These are phyloP conservation scores for Tokudaia muenninki DNA, from an alignment of 2,797 vertebrate genomes.

Conservation along the genomic window DNA sequence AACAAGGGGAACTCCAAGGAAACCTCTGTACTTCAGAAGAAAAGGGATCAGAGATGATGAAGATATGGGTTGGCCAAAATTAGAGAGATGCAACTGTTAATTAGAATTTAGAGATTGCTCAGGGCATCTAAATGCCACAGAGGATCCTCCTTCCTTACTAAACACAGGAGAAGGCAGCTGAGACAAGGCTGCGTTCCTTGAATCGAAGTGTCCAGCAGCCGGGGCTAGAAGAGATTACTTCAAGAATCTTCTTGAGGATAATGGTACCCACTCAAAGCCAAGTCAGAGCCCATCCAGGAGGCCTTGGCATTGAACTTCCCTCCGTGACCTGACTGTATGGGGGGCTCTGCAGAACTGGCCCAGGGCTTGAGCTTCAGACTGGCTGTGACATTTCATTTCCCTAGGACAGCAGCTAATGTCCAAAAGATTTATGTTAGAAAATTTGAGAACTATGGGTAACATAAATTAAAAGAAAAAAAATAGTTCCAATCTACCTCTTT, in stretches of 20 bases:
- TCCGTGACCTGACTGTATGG: too few relatives aligned
- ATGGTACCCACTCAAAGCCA: neutral
- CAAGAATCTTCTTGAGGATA: too few relatives aligned
- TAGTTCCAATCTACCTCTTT: neutral
- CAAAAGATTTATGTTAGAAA: slow-evolving; percentile 1
- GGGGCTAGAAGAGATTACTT: neutral
- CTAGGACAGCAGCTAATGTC: neutral
- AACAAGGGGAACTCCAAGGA: neutral
- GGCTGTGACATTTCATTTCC: neutral
- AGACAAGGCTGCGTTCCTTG: neutral
- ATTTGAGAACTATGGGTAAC: neutral
- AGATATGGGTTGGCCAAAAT: neutral
- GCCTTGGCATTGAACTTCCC: neutral
- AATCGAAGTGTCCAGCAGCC: neutral
- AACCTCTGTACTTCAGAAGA: neutral
- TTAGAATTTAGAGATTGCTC: neutral
- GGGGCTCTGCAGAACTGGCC: neutral
- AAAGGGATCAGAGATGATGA: neutral
- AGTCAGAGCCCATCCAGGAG: neutral
- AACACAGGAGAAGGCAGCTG: neutral
- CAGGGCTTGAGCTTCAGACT: neutral
- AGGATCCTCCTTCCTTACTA: neutral
- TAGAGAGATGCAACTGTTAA: neutral
- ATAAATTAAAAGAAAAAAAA: neutral
- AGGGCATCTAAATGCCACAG: neutral